Conservation (phyloP, 1,140 invertebrate genomes). For the Tetraneura akinire region DNA sequence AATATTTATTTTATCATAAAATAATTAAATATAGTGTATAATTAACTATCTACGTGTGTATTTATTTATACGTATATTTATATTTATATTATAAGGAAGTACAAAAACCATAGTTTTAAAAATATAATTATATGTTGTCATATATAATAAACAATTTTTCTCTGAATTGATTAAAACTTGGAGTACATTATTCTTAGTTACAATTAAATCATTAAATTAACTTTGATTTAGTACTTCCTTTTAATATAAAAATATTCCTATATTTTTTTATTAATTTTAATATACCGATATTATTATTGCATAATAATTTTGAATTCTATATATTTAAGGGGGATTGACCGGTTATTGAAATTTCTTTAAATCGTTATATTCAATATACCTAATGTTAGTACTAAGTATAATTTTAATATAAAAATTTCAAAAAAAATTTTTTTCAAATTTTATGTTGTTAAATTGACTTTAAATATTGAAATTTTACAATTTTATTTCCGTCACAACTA, state of each 20-base stretch:
- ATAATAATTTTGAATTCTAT: conserved; percentile 15
- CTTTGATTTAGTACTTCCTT: conserved; percentile 32
- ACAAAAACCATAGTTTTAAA: not conserved
- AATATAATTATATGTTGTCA: not conserved
- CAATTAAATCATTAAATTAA: not conserved
- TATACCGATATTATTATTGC: not conserved
- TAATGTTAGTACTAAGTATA: no score
- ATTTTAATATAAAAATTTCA: no score
- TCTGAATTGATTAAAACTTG: not conserved
- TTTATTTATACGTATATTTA: not conserved
- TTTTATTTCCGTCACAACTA: no score
- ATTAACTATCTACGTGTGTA: no score
- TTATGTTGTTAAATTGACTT: no score
- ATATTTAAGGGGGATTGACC: no score
- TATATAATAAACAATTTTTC: not conserved
- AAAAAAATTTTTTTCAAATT: no score
- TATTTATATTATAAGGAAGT: not conserved
- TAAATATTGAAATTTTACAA: no score
- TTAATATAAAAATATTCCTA: not conserved
- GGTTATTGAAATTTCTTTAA: no score
- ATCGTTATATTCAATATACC: no score
- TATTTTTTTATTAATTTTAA: not conserved
- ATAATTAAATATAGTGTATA: not conserved
- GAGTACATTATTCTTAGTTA: not conserved
- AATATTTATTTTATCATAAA: not conserved